Evolutionary conservation across 2,797 vertebrate species (phyloP).

Genomic region (Rhinichthys osculus): DNA sequence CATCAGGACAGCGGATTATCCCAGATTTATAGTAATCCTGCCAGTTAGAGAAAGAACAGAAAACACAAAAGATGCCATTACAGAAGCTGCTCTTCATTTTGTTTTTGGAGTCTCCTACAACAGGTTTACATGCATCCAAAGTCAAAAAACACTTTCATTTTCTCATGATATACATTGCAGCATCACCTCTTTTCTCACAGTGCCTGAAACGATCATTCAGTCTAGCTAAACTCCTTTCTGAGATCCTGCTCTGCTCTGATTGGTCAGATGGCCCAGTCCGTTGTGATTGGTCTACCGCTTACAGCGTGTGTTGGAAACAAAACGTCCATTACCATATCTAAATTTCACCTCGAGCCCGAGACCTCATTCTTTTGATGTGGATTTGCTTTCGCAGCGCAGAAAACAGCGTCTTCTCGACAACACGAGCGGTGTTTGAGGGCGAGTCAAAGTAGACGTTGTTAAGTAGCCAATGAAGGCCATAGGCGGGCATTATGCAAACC

Average conservation of each 20-base stretch:
- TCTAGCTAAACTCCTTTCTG: too few relatives aligned
- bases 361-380: too few relatives aligned
- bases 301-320: background rate
- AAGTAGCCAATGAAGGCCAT: too few relatives aligned
- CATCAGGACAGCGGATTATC: constrained; percentile 98
- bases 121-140: background rate
- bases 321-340: background rate
- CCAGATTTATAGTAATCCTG: constrained; percentile 99
- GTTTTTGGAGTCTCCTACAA: background rate
- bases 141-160: background rate
- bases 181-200: background rate
- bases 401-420: too few relatives aligned
- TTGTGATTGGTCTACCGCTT: background rate
- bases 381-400: too few relatives aligned
- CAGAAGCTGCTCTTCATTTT: background rate
- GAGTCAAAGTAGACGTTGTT: too few relatives aligned
- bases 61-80: constrained; percentile 49
- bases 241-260: background rate
- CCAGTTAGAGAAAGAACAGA: constrained; percentile 67
- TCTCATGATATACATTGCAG: background rate
- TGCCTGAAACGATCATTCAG: background rate
- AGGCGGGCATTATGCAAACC: too few relatives aligned
- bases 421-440: too few relatives aligned
- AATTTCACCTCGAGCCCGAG: too few relatives aligned
- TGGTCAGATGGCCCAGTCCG: background rate